phyloP scores from a whole-genome alignment of 2,113 vertebrate species.

The Sisor rabdophorus region DNA sequence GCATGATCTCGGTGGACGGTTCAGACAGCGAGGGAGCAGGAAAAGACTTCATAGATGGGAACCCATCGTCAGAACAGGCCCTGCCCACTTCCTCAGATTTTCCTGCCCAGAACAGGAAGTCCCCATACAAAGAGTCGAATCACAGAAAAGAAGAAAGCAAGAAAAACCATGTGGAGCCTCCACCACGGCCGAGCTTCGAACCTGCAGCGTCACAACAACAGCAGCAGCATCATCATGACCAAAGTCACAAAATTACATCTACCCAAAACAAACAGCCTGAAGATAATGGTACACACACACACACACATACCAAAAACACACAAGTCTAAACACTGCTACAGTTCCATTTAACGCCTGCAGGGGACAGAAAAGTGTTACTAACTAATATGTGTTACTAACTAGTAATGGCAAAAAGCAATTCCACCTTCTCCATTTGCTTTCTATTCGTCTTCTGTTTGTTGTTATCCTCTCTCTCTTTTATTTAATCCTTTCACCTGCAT shows the following conservation, averaged over 20 bases:
- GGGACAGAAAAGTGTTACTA: background rate
- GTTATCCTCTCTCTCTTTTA: background rate
- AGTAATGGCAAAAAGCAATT: background rate
- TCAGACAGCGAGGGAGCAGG: constrained; percentile 83
- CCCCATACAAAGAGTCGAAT: constrained; percentile 86
- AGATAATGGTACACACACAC: constrained; percentile 74
- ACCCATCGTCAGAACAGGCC: constrained; percentile 29
- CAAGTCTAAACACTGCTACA: background rate
- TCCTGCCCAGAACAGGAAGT: constrained; percentile 80
- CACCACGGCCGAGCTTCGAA: constrained; percentile 57
- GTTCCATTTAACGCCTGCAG: background rate
- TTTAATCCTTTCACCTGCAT: background rate
- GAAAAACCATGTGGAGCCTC: constrained; percentile 81
- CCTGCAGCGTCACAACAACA: constrained; percentile 57
- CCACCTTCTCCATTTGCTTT: background rate
- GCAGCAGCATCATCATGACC: background rate
- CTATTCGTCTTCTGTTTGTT: background rate
- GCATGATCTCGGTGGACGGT: constrained; percentile 91
- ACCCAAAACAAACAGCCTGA: constrained; percentile 63
- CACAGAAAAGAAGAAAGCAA: constrained; percentile 90
- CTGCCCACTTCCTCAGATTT: constrained; percentile 60
- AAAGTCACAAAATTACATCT: constrained; percentile 69
- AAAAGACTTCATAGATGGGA: constrained; percentile 56
- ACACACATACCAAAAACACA: background rate
- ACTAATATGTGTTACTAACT: too few species aligned